phyloP scores from a whole-genome alignment of 2,113 vertebrate genomes.

The Perccottus glenii region DNA sequence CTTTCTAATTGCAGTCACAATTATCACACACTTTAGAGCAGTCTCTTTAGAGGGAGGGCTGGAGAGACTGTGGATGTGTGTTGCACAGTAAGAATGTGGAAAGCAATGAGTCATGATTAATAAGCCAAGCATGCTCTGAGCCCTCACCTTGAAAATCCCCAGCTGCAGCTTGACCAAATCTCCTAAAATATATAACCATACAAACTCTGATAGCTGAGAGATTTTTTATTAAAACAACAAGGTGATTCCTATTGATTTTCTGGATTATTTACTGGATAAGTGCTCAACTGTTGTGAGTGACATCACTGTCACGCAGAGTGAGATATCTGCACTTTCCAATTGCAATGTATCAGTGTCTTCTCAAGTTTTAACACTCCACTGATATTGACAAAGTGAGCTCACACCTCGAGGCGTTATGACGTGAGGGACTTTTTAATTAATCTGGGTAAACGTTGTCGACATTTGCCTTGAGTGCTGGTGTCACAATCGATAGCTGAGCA shows the following conservation, averaged over 20 bases:
- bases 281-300: constrained; percentile 9
- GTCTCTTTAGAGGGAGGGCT: constrained; percentile 22
- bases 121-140: constrained; percentile 26
- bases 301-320: constrained; percentile 14
- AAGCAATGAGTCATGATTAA: constrained; percentile 36
- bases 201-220: constrained; percentile 14
- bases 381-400: constrained; percentile 43
- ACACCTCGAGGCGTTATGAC: constrained; percentile 49
- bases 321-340: constrained; percentile 25
- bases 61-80: not conserved
- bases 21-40: constrained; percentile 36
- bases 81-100: constrained; percentile 5
- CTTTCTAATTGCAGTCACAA: constrained; percentile 61
- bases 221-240: constrained; percentile 17
- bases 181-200: constrained; percentile 25
- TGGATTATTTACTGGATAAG: constrained; percentile 14
- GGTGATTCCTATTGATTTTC: constrained; percentile 26
- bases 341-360: constrained; percentile 18
- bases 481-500: constrained; percentile 71
- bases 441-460: constrained; percentile 66
- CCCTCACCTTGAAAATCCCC: constrained; percentile 32
- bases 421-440: constrained; percentile 75
- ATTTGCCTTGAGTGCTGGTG: constrained; percentile 69
- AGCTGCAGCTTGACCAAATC: constrained; percentile 21
- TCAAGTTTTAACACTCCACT: constrained; percentile 23